phyloP scores from a whole-genome alignment of 1,140 invertebrate species.

The Chironomus tepperi region DNA sequence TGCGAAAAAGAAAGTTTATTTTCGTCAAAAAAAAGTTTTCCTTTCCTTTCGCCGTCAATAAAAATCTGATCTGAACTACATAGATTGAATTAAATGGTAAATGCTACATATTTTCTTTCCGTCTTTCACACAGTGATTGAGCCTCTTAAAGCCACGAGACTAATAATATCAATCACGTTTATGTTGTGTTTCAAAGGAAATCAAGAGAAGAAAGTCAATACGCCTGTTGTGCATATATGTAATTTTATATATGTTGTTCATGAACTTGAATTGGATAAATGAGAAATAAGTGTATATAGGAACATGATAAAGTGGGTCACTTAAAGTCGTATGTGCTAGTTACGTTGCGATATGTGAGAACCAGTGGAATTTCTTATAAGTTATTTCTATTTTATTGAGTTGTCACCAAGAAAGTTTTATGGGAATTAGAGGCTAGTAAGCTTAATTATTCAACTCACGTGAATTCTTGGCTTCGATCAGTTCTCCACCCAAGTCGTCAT shows the following conservation, averaged over 20 bases:
- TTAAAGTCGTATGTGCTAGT: constrained; percentile 19
- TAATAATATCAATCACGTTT: neutral
- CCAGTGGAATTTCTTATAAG: neutral
- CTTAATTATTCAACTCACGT: constrained; percentile 11
- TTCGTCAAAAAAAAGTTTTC: neutral
- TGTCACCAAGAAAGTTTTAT: neutral
- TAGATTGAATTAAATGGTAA: neutral
- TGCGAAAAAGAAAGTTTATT: constrained; percentile 23
- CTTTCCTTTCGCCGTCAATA: constrained; percentile 17
- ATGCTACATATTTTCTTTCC: constrained; percentile 3
- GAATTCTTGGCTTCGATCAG: constrained; percentile 18
- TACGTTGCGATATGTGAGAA: neutral
- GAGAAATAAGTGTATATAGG: neutral
- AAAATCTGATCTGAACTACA: constrained; percentile 1
- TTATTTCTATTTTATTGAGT: neutral
- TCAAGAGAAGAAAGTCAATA: neutral
- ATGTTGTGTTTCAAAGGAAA: neutral
- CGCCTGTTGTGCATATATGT: neutral
- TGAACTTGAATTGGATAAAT: constrained; percentile 18
- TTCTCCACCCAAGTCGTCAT: constrained; percentile 7
- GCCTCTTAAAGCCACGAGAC: neutral
- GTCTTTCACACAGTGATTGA: neutral
- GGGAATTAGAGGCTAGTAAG: neutral
- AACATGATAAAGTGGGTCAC: neutral
- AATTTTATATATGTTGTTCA: neutral